Conservation (phyloP, 2,888 invertebrate species). For the Heliconius ismenius region DNA sequence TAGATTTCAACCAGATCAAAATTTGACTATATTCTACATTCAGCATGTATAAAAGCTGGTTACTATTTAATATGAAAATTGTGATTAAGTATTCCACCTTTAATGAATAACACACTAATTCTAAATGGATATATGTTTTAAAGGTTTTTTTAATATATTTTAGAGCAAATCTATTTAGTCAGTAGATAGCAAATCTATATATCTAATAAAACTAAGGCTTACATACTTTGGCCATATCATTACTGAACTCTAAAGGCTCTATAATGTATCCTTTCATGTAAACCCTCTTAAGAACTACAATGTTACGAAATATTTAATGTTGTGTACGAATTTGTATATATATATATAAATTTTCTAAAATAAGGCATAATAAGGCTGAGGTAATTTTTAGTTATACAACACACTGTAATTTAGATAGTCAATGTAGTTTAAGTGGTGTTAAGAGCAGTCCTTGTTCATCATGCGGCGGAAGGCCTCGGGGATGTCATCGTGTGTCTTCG, state of each 20-base stretch:
- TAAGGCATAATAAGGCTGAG: background rate
- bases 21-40: background rate
- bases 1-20: background rate
- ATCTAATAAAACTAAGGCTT: background rate
- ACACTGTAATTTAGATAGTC: background rate
- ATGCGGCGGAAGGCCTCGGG: constrained; percentile 87
- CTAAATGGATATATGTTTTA: background rate
- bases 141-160: background rate
- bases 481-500: constrained; percentile 92
- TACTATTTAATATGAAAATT: background rate
- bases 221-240: background rate
- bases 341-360: background rate
- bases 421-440: constrained; percentile 45
- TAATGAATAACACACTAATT: background rate
- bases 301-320: background rate
- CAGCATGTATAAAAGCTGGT: constrained; percentile 83
- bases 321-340: background rate
- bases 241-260: background rate
- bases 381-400: background rate
- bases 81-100: background rate
- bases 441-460: constrained; percentile 75
- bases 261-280: background rate
- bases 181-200: background rate
- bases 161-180: background rate
- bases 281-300: background rate